Percentiles rank a stretch among this genome's conserved stretches.
phyloP scores from a whole-genome alignment of 2,888 invertebrate genomes.

The Eupsilia transversa region DNA sequence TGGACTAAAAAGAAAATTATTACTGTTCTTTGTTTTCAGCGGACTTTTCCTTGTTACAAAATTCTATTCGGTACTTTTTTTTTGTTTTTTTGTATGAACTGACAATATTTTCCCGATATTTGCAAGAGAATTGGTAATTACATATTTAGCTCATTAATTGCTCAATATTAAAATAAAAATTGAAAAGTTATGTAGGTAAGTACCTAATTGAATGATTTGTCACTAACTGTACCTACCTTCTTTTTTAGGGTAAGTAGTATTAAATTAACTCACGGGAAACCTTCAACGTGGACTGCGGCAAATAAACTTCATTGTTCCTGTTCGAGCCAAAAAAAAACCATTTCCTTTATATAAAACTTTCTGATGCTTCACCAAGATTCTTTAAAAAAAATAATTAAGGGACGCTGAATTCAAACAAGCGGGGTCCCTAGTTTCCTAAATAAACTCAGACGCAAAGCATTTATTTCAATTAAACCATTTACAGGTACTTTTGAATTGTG shows the following conservation, averaged over 20 bases:
- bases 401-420: neutral
- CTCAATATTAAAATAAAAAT: too few species aligned
- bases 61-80: neutral
- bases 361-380: constrained; percentile 14
- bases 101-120: neutral
- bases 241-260: too few species aligned
- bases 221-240: too few species aligned
- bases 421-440: neutral
- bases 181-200: too few species aligned
- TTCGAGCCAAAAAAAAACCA: neutral
- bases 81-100: neutral
- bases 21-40: constrained; percentile 14
- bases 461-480: neutral
- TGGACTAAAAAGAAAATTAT: neutral
- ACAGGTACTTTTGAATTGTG: neutral
- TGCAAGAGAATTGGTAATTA: too few species aligned
- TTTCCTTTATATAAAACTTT: constrained; percentile 1
- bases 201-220: too few species aligned
- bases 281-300: neutral
- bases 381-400: neutral
- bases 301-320: neutral
- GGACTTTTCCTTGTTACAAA: neutral
- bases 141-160: too few species aligned
- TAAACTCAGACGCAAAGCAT: neutral
- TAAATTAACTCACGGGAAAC: neutral